Conservation (phyloP, 2,888 invertebrate genomes). For the Eueremaeus valkanovi region DNA sequence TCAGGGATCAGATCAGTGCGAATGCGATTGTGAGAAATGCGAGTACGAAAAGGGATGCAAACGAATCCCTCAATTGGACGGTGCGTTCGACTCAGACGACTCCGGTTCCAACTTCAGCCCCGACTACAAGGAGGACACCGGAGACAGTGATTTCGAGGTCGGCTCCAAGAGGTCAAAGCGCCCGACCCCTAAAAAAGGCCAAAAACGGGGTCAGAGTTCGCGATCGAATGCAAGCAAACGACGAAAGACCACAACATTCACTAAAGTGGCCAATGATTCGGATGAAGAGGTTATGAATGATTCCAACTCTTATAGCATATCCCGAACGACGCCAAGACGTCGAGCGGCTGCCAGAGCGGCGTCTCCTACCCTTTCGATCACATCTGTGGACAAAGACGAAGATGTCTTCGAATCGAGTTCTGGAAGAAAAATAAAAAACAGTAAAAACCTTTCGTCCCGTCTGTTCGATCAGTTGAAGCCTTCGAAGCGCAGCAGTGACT, state of each 20-base stretch:
- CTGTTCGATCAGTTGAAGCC: not conserved
- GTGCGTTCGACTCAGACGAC: not conserved
- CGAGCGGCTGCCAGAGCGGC: not conserved
- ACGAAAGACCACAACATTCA: not conserved
- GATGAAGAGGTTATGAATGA: too few relatives aligned
- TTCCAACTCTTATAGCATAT: too few relatives aligned
- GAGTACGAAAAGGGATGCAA: slow-evolving; percentile 16
- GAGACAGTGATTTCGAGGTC: slow-evolving; percentile 4
- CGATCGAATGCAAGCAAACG: not conserved
- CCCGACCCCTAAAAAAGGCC: not conserved
- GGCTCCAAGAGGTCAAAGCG: not conserved
- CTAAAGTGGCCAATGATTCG: not conserved
- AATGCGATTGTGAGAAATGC: slow-evolving; percentile 31
- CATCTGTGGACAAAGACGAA: not conserved
- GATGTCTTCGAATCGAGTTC: not conserved
- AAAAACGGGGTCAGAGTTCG: not conserved
- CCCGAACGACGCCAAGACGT: not conserved
- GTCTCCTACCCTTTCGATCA: not conserved
- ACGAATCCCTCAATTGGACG: slow-evolving; percentile 24
- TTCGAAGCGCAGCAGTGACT: not conserved
- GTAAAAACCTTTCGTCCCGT: not conserved
- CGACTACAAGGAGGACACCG: not conserved
- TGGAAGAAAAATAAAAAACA: not conserved
- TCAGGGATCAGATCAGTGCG: slow-evolving; percentile 30
- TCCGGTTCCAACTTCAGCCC: slow-evolving; percentile 22